Base-by-base conservation (phyloP, 2,888 invertebrate species). In the Drosophila incognita region DNA sequence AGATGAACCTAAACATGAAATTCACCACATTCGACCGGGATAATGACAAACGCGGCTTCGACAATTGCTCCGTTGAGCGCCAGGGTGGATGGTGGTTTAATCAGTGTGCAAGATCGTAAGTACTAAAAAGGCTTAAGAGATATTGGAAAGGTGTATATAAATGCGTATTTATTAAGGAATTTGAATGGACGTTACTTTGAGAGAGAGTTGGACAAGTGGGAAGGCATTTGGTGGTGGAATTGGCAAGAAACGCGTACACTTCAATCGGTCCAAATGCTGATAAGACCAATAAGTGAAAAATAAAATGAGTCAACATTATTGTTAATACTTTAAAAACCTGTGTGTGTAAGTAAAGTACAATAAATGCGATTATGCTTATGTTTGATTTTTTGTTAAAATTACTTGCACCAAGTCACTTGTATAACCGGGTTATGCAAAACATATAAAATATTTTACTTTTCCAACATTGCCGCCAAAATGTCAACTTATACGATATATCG, bases 41-140 rank as follows among this genome's bases (percentile, higher is more conserved):
- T 77, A 78, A 81, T n/a, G 78, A 78, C 29, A 42, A 59, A 10
- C 59, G 29, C 2, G 38, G 15, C n/a, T 78, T 36, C 29, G 65
- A 40, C 21, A 78, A 81, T 15, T 78, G 78, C 10, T 68, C 78
- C 10, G 29, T 21, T 10, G 78, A 68, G 15, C 78, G 78, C 0
- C 13, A 38, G 10, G 65, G 73, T 8, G 78, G 78, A 10, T 78
- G 78, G 78, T 78, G 78, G 78, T 78, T 57, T 31, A 78, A 81
- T 21, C 68, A 81, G 38, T 78, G 78, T 29, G 33, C 78, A 10
- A 29, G 68, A 35, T 33, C 79, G 78, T 78, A 65, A 78, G 78
- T 77, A 63, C 0, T 49, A 0, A 21, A 24, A 11, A 15, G 1
- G 2, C 15, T 46, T 24, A 8, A 24, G 4, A 46, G 0, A 0